Base-by-base conservation (phyloP, 2,113 vertebrate species). In the Panthera leo region DNA sequence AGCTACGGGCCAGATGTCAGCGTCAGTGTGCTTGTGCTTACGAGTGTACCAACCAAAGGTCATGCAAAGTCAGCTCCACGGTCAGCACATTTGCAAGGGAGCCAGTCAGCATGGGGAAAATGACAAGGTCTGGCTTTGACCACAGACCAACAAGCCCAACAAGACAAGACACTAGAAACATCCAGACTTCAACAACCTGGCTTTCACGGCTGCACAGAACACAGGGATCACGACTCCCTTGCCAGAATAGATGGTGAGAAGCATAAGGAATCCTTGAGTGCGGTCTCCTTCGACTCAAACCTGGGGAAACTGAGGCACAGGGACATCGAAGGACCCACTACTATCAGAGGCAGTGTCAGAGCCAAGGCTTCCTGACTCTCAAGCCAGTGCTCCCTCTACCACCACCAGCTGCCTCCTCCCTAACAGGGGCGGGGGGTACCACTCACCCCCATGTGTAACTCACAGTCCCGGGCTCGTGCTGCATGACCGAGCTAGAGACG, bases 371-470 rank as follows among this genome's bases (percentile, higher is more conserved):
- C 45, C 48, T 1, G 3, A 87, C 25, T 53, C 61, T 29, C 76
- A 42, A 67, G 10, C 19, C 27, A 9, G 21, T 4, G 61, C 21
- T 80, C 79, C 71, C n/a, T 25, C 87, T 48, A 8, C 76, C 9
- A 67, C 31, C n/a, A 3, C 36, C 48, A 48, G 67, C 29, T 6
- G 55, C n/a, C 63, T 31, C 29, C 71, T 55, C 48, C 48, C 82
- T 21, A 42, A 34, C 0, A 11, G 14, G 9, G 5, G 18, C 7
- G 5, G 6, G 10, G 7, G 9, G 11, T 13, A 7, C 27, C 27
- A n/a, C 39, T 15, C 7, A 3, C 58, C 23, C 0, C 5, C 5
- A 27, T 14, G n/a, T n/a, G 4, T 36, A 55, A 4, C 67, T 70
- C 76, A 6, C 1, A 25, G 7, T 5, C 25, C 21, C 10, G 3